These are phyloP conservation scores for Naja naja DNA, from an alignment of 2,113 vertebrate species.

Conservation along the genomic window DNA sequence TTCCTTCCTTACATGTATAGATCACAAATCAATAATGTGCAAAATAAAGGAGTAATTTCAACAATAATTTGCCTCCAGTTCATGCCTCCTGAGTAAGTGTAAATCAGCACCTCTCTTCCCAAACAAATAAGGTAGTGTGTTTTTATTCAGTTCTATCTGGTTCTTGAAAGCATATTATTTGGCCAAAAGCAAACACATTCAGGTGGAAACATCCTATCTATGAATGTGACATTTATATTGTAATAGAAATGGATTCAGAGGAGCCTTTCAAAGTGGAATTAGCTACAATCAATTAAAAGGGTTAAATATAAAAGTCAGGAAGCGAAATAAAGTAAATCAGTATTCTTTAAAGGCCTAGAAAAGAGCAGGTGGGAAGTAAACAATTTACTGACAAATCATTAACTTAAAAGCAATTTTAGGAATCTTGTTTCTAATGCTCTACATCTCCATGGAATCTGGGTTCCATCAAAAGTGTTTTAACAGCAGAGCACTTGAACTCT, in stretches of 20 bases:
- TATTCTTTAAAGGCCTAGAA: constrained; percentile 43
- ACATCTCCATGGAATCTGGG: constrained; percentile 78
- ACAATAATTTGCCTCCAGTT: constrained; percentile 15
- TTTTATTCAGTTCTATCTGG: background rate
- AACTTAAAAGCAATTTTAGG: constrained; percentile 64
- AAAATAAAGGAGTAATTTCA: background rate
- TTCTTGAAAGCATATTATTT: constrained; percentile 26
- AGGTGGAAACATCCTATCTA: constrained; percentile 37
- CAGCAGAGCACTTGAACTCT: constrained; percentile 62
- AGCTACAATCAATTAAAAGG: constrained; percentile 53
- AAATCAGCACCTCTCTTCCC: constrained; percentile 9
- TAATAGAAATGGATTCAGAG: constrained; percentile 40
- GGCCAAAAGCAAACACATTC: constrained; percentile 16
- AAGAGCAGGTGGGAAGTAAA: constrained; percentile 53
- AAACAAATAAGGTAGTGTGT: constrained; percentile 20
- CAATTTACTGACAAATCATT: constrained; percentile 73
- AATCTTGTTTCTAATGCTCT: constrained; percentile 67
- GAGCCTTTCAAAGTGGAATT: constrained; percentile 37
- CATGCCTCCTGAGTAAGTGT: background rate
- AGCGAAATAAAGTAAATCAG: constrained; percentile 39
- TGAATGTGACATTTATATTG: constrained; percentile 26
- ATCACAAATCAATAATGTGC: constrained; percentile 7
- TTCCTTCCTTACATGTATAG: background rate
- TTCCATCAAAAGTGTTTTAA: constrained; percentile 79
- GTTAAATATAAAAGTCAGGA: background rate